phyloP scores from a whole-genome alignment of 2,113 vertebrate species.

The Tretioscincus oriximinensis region DNA sequence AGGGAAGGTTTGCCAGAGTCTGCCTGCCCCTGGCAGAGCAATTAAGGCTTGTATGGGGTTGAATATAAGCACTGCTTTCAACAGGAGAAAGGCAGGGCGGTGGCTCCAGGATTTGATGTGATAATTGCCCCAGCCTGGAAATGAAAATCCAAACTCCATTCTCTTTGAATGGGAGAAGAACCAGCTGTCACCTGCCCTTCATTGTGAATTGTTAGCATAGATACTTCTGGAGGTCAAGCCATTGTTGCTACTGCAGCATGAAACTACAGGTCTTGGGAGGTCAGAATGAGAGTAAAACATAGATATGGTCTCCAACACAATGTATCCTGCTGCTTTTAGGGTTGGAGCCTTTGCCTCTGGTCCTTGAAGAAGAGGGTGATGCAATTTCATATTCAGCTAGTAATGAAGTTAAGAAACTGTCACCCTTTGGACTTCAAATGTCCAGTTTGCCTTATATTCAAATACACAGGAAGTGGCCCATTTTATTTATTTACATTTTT shows the following conservation, averaged over 20 bases:
- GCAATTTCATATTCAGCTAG: too few species aligned
- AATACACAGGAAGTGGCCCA: too few species aligned
- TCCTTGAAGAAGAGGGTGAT: too few species aligned
- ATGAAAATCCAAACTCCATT: conserved; percentile 13
- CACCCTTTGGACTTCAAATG: too few species aligned
- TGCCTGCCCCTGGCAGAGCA: conserved; percentile 17
- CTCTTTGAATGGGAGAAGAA: conserved; percentile 11
- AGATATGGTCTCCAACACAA: too few species aligned
- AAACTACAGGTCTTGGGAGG: not conserved
- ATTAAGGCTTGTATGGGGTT: conserved; percentile 9
- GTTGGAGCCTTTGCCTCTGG: too few species aligned
- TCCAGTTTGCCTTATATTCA: too few species aligned
- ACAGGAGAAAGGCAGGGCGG: not conserved
- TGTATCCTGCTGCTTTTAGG: too few species aligned
- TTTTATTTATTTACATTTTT: too few species aligned
- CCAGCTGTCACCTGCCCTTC: conserved; percentile 2
- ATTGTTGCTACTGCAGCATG: not conserved
- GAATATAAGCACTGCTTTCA: conserved; percentile 12
- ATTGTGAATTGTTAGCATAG: not conserved
- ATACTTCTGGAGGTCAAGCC: not conserved
- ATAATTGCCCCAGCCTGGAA: conserved; percentile 21
- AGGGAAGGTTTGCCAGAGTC: not conserved
- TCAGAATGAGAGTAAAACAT: too few species aligned
- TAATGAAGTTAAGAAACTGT: too few species aligned
- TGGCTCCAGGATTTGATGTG: not conserved